Base-by-base conservation (phyloP, 1,140 invertebrate species). In the Brachionus rotundiformis region DNA sequence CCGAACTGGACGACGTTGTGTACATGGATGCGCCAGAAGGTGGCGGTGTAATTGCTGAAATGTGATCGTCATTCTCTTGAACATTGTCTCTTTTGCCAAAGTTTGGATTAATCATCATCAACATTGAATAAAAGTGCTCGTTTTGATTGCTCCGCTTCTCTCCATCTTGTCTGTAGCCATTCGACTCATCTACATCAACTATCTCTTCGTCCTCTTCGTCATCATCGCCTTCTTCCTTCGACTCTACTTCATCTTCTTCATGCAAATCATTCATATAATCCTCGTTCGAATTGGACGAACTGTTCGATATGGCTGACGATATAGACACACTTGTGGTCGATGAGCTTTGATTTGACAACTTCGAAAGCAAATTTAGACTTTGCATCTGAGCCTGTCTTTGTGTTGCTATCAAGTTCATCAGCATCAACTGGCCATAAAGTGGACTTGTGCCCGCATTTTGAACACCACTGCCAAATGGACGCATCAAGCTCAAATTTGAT, bases 51-150 rank as follows among this genome's bases (percentile, higher is more conserved):
- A 71, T 71, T 31, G 65, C 13, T 41, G 65, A 33, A 36, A 71
- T 71, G 33, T 71, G 29, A 39, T 71, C 65, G 36, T 71, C 65
- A 36, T 29, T 16, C 1, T 33, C 29, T 33, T 36, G 29, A n/a
- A n/a, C 31, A 11, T 71, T 7, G 31, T 71, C 29, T 36, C n/a
- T 71, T 36, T 71, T 71, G 31, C 19, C 36, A 6, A n/a, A 71
- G 36, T 71, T 71, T 44, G 68, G 41, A 73, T 73, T 73, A 11
- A 73, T 44, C 68, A 73, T 73, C 68, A 73, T 73, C 36, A 73
- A 44, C 68, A 73, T 73, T 44, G 36, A 44, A 25, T 44, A 31
- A 44, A 73, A 73, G 23, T 23, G 36, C 13, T 73, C 10, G 19
- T 73, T 65, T 13, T 73, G 16, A 2, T 73, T 29, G 19, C 1